Base-by-base conservation (phyloP, 2,113 vertebrate species). In the Rhipidura dahli region DNA sequence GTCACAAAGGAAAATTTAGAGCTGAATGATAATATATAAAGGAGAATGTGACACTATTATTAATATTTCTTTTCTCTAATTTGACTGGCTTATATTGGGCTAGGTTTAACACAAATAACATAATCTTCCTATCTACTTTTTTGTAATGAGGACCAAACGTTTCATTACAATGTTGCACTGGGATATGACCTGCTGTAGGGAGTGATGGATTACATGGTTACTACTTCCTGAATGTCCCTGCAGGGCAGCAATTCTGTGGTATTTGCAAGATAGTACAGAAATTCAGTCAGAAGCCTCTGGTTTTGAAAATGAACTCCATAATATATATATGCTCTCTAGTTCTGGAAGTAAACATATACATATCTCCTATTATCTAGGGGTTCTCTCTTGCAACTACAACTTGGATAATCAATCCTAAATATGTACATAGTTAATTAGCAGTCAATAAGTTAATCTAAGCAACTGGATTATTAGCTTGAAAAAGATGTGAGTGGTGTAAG, bases 231-330 rank as follows among this genome's bases (percentile, higher is more conserved):
- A 88, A 68, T 65, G 39, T 84, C 81, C 68, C 91, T 79, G 71
- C 53, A 97, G 78, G 90, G 78, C 80, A 82, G 60, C 56, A 85
- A 61, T 39, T 89, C 54, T 72, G 47, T 85, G 40, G 40, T 61
- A 89, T 53, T 92, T 76, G 72, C 90, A 91, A 82, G 81, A 92
- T 71, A 96, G 51, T 76, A 76, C 18, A 54, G 72, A 90, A 78
- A 78, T 49, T 57, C 82, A 16, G 66, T 87, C 47, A 77, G 59
- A 94, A 97, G 42, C 50, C 69, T 91, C 78, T 69, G 24, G 83
- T 89, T 96, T 94, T 83, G 42, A 82, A 96, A 96, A 95, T 85
- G 6, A 92, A 53, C n/a, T 95, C 47, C 33, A 24, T 92, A 93
- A 54, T 56, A 70, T 77, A 70, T 77, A 35, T 72, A 44, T 50